A percentile compares a stretch with the other conserved stretches of the same genome.
Conservation (phyloP, 2,113 vertebrate genomes). For the Erythrocebus patas region DNA sequence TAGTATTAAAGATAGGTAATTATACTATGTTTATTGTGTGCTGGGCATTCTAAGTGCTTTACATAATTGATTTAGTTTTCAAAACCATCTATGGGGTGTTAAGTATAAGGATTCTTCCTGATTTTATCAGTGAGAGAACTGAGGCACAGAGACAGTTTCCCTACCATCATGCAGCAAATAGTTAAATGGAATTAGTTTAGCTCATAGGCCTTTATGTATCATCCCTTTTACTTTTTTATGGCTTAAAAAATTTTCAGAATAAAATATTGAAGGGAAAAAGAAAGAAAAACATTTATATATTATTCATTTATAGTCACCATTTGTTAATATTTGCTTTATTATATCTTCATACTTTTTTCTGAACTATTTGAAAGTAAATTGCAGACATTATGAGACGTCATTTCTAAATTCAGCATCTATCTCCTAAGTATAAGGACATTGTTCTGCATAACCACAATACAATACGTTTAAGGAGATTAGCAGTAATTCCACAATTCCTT, state of each 20-base stretch:
- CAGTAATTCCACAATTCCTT: neutral
- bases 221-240: neutral
- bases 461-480: neutral
- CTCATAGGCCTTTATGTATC: neutral
- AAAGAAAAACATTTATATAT: neutral
- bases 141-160: neutral
- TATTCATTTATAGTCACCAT: neutral
- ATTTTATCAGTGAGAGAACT: slow-evolving; percentile 30
- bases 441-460: neutral
- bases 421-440: neutral
- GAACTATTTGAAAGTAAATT: slow-evolving; percentile 34
- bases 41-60: neutral
- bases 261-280: neutral
- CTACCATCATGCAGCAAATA: neutral
- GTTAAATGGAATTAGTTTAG: neutral
- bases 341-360: neutral
- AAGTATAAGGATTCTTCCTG: neutral
- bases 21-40: neutral
- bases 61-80: neutral
- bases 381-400: neutral
- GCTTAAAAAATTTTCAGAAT: neutral
- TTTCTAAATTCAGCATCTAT: neutral
- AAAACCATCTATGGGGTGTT: neutral
- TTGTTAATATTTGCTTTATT: neutral
- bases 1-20: slow-evolving; percentile 23